These are phyloP conservation scores for Alectura lathami DNA, from an alignment of 2,113 vertebrate species.

Conservation along the genomic window DNA sequence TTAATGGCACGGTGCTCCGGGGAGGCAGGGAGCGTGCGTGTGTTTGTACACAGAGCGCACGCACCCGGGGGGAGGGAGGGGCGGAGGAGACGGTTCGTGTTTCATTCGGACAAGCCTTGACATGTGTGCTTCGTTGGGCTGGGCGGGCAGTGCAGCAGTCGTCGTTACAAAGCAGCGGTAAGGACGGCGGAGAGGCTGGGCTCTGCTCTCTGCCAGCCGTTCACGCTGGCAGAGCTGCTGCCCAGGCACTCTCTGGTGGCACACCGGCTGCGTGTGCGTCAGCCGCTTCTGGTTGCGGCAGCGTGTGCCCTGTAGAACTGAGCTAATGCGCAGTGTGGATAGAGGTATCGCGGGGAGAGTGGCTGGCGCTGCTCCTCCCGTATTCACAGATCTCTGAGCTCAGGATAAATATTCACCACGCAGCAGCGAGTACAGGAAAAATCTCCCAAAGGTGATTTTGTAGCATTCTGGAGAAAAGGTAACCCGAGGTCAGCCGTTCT, in stretches of 20 bases:
- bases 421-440: background rate
- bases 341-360: background rate
- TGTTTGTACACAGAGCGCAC: background rate
- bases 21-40: background rate
- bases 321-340: background rate
- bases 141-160: background rate
- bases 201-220: background rate
- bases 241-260: background rate
- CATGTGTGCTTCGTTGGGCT: constrained; percentile 22
- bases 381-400: background rate
- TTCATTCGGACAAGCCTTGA: constrained; percentile 56
- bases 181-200: background rate
- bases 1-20: constrained; percentile 33
- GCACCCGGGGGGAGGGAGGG: constrained; percentile 24
- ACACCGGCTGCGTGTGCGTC: background rate
- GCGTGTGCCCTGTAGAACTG: background rate
- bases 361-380: background rate
- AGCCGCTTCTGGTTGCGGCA: background rate
- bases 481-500: background rate
- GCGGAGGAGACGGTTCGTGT: constrained; percentile 27
- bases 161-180: background rate
- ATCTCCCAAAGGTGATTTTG: background rate
- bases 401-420: background rate
- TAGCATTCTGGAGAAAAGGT: background rate
- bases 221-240: background rate